Evolutionary conservation across 2,113 vertebrate genomes (phyloP).

Genomic region (Ivindomyrus marchei): DNA sequence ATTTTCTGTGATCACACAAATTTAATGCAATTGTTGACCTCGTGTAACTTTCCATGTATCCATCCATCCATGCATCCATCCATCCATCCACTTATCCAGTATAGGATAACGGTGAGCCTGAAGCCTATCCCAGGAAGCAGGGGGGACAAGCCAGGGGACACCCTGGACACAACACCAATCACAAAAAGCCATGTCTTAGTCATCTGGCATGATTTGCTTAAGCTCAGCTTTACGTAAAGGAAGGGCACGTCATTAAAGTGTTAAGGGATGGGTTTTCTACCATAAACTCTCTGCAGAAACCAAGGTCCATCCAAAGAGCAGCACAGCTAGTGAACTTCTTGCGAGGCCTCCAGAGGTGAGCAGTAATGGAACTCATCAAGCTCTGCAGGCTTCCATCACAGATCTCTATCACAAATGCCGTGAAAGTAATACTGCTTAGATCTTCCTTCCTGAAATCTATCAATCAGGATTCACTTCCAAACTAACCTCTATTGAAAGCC

Average conservation of each 20-base stretch:
- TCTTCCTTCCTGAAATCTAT: neutral
- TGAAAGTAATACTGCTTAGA: constrained; percentile 31
- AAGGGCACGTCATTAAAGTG: neutral
- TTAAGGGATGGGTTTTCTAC: neutral
- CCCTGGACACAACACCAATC: neutral
- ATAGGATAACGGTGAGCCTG: neutral
- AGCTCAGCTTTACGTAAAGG: neutral
- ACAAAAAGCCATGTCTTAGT: neutral
- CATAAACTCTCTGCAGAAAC: neutral
- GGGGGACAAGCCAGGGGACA: neutral
- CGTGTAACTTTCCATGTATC: neutral
- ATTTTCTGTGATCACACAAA: neutral
- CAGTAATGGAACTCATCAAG: constrained; percentile 15
- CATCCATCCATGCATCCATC: neutral
- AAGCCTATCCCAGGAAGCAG: neutral
- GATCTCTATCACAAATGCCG: constrained; percentile 23
- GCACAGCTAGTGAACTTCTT: neutral
- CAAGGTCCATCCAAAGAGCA: constrained; percentile 1
- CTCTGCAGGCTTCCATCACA: constrained; percentile 3
- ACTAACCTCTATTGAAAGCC: neutral
- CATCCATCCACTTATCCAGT: neutral
- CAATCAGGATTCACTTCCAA: constrained; percentile 12
- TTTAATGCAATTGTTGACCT: neutral
- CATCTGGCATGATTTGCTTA: neutral
- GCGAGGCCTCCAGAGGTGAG: neutral